Conservation (phyloP, 2,888 invertebrate genomes). For the Onthophagus sagittarius region DNA sequence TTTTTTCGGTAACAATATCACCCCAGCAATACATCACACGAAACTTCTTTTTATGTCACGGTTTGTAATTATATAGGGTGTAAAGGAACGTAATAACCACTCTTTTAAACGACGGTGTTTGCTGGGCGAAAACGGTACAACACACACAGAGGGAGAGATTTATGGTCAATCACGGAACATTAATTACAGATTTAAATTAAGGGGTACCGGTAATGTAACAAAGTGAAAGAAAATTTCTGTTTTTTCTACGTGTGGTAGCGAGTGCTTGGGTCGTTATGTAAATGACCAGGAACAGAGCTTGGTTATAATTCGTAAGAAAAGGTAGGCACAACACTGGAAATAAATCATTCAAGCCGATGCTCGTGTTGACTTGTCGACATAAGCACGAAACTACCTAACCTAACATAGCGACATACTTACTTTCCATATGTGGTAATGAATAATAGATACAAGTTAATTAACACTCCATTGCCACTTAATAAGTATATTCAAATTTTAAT, state of each 20-base stretch:
- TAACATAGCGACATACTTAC: background rate
- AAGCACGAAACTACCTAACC: background rate
- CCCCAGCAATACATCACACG: background rate
- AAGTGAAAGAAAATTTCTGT: background rate
- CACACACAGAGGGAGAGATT: background rate
- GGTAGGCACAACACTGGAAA: background rate
- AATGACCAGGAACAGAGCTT: background rate
- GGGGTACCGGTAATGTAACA: background rate
- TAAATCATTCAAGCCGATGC: background rate
- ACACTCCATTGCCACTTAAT: background rate
- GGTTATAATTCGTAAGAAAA: background rate
- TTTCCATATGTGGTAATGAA: background rate
- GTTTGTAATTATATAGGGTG: background rate
- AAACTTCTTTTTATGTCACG: background rate
- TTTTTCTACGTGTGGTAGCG: background rate
- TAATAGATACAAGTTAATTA: background rate
- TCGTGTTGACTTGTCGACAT: background rate
- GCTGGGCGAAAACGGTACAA: background rate
- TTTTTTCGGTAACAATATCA: background rate
- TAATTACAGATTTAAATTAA: background rate
- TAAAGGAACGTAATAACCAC: background rate
- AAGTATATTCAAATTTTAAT: background rate
- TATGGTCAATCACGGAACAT: background rate
- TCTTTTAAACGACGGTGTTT: background rate
- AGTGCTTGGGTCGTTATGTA: background rate